These are phyloP conservation scores for Willowsia nigromaculata DNA, from an alignment of 2,888 invertebrate genomes.

Conservation along the genomic window DNA sequence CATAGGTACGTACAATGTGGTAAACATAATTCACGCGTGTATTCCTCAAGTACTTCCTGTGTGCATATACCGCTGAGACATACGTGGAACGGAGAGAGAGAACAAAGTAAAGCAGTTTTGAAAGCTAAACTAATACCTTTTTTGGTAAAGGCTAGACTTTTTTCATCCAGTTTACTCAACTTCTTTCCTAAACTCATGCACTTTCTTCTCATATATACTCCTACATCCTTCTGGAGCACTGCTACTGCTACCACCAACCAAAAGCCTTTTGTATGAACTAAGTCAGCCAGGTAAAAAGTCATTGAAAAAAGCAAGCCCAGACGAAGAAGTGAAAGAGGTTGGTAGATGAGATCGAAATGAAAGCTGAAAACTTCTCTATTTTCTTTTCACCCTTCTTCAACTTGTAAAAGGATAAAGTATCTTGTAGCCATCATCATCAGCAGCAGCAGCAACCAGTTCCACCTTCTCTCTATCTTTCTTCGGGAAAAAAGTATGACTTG, in stretches of 20 bases:
- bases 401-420: conserved; percentile 39
- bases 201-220: background rate
- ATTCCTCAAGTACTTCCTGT: too few relatives aligned
- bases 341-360: conserved; percentile 59
- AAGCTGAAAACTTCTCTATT: conserved; percentile 58
- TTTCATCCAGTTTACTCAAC: conserved; percentile 28
- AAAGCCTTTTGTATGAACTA: conserved; percentile 17
- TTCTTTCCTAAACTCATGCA: background rate
- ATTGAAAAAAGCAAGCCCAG: conserved; percentile 46
- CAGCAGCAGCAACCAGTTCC: background rate
- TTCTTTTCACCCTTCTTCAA: conserved; percentile 25
- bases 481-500: background rate
- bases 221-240: background rate
- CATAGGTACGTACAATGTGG: too few relatives aligned
- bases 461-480: conserved; percentile 4
- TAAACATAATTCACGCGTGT: too few relatives aligned
- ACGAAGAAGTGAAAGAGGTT: conserved; percentile 22
- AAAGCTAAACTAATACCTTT: conserved; percentile 23
- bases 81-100: too few relatives aligned
- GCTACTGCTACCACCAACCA: background rate
- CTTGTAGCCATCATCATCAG: background rate
- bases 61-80: too few relatives aligned
- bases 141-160: background rate
- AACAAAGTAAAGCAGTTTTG: background rate
- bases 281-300: conserved; percentile 54